Evolutionary conservation across 2,113 vertebrate genomes (phyloP), one percentile per base, ranked within the genome.

Genomic region (Tragulus kanchil): DNA sequence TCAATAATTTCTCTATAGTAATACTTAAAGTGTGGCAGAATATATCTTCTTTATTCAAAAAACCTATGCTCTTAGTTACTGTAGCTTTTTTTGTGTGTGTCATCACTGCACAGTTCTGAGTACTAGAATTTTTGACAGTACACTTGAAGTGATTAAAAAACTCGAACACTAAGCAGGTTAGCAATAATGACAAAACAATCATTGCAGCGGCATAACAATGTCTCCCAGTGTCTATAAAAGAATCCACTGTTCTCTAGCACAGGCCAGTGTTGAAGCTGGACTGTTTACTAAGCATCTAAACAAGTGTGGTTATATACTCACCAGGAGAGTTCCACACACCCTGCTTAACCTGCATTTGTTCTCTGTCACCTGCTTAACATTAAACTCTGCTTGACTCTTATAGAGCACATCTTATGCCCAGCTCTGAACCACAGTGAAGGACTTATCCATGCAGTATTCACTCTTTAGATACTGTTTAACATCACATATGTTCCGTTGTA

Each of bases 141-240:
- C 3, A 7, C 52, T 94, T 94, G 54, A 94, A 87, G 48, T 61
- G 83, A 79, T 94, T 94, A 84, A 92, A 94, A 93, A 62, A 56
- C 45, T 85, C 78, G 67, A 73, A 93, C 75, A 97, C 67, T 96
- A 89, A 93, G 65, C 89, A 91, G 61, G 90, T 90, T 61, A 95
- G 67, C 92, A 95, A 58, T 75, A 92, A 93, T 89, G 89, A 77
- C 26, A 77, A 12, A 65, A 36, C 45, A 65, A 10, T 79, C 79
- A 69, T 36, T 52, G 89, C 42, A 6, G 61, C 52, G 65, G 73
- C 16, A 52, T 93, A 93, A 71, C 77, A 88, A 14, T 19, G 62
- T 79, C 26, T 97, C 83, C 26, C 48, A 64, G 71, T 87, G 67
- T 84, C 92, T 91, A 64, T 97, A 97, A 97, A 97, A 97, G 71